These are phyloP conservation scores for Andrena minutula DNA, from an alignment of 2,888 invertebrate species.

Conservation along the genomic window DNA sequence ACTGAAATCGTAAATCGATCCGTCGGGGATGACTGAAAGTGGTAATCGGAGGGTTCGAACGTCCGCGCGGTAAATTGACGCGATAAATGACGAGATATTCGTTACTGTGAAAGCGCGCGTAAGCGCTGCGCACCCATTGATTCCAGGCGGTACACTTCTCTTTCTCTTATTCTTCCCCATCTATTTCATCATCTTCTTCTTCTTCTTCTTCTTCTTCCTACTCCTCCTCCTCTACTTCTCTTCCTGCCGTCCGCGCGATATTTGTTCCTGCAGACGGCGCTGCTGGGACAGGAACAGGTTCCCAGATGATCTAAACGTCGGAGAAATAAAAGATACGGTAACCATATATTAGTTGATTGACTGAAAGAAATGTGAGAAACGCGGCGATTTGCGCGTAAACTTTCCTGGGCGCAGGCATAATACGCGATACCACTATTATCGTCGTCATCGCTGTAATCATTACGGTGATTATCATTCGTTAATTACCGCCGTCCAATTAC, in stretches of 20 bases:
- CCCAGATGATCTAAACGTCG: slow-evolving; percentile 46
- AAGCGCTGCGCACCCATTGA: not conserved
- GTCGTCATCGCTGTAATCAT: slow-evolving; percentile 57
- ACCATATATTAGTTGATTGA: slow-evolving; percentile 49
- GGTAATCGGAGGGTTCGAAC: slow-evolving; percentile 31
- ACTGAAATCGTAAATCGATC: slow-evolving; percentile 31
- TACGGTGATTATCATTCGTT: slow-evolving; percentile 62
- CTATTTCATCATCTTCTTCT: not conserved
- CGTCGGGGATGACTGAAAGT: slow-evolving; percentile 34
- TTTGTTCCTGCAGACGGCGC: slow-evolving; percentile 10
- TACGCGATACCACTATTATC: slow-evolving; percentile 53
- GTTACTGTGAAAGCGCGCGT: slow-evolving; percentile 11
- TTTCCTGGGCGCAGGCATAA: slow-evolving; percentile 37
- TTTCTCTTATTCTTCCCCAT: not conserved
- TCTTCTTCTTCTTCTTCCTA: not conserved
- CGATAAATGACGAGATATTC: slow-evolving; percentile 38
- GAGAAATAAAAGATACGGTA: slow-evolving; percentile 28
- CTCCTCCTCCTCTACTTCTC: not conserved
- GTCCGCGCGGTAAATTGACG: slow-evolving; percentile 8
- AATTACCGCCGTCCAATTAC: slow-evolving; percentile 64
- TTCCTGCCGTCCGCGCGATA: not conserved
- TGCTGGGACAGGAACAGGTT: slow-evolving; percentile 28
- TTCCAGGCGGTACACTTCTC: slow-evolving; percentile 21
- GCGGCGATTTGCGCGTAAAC: slow-evolving; percentile 37
- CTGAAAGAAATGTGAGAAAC: slow-evolving; percentile 61